Percentiles rank a stretch among this genome's conserved stretches.
phyloP scores from a whole-genome alignment of 2,797 vertebrate genomes.

The Borostomias antarcticus region DNA sequence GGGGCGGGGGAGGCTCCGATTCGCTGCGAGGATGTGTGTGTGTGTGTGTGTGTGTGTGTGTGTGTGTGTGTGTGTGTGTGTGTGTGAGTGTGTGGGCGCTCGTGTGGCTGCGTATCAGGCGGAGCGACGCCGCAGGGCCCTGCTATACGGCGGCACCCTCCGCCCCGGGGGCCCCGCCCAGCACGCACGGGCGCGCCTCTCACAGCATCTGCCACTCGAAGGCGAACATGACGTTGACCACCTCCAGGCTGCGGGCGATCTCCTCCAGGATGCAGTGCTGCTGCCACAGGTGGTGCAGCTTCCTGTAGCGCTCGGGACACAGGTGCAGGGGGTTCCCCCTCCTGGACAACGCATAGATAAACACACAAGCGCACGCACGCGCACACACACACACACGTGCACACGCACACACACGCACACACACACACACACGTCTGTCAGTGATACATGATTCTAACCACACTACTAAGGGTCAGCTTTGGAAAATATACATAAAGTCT shows the following conservation, averaged over 20 bases:
- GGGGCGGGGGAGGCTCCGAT: conserved; percentile 38
- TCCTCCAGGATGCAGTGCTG: conserved; percentile 97
- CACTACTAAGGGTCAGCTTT: too few species aligned
- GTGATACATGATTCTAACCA: neutral
- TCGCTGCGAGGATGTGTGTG: conserved; percentile 25
- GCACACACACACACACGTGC: neutral
- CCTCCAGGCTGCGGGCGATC: conserved; percentile 94
- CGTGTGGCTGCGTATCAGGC: conserved; percentile 17
- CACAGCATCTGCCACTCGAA: conserved; percentile 97
- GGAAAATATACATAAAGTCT: too few species aligned
- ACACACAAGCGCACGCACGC: neutral
- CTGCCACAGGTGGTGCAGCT: conserved; percentile 94
- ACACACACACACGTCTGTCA: neutral
- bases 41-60: conserved; percentile 16
- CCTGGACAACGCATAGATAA: conserved; percentile 61
- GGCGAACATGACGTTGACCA: conserved; percentile 90
- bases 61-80: conserved; percentile 4
- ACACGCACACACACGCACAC: neutral
- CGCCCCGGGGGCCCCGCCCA: conserved; percentile 2
- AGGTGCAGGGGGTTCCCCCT: conserved; percentile 95
- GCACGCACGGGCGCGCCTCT: conserved; percentile 49
- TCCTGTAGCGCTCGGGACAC: conserved; percentile 91
- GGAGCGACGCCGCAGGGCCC: conserved; percentile 37
- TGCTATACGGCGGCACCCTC: conserved; percentile 38
- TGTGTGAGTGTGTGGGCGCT: conserved; percentile 1